Percentiles rank a stretch among this genome's conserved stretches.
Evolutionary conservation across 2,797 vertebrate species (phyloP).

Genomic region (Myotis planiceps): DNA sequence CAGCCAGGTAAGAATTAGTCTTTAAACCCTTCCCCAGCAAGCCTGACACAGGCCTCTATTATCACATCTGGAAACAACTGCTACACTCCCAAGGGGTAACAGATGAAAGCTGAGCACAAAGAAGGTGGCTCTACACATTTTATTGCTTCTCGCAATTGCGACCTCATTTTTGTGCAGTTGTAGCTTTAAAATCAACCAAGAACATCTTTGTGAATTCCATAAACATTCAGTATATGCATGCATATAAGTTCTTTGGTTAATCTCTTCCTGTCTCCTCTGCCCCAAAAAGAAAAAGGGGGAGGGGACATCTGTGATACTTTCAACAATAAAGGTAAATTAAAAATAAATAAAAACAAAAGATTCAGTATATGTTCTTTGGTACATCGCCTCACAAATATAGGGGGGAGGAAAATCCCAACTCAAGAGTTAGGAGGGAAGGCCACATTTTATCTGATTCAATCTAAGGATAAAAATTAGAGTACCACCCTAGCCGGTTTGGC

Average conservation of each 20-base stretch:
- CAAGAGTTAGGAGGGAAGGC: not conserved
- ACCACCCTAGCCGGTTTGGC: not conserved
- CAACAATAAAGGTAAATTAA: no score
- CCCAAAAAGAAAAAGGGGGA: no score
- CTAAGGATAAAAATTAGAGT: not conserved
- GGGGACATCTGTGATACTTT: no score
- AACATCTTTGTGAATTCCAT: not conserved
- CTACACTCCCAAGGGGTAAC: not conserved
- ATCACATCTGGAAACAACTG: constrained; percentile 58
- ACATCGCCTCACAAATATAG: not conserved
- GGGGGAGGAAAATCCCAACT: not conserved
- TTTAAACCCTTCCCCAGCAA: not conserved
- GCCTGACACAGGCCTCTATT: not conserved
- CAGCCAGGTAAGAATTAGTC: not conserved
- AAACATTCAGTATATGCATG: not conserved
- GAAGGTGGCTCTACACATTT: not conserved
- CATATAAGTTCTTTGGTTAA: not conserved
- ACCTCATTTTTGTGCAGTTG: not conserved
- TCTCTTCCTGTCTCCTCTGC: no score
- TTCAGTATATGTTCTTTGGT: not conserved
- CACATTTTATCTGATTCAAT: not conserved
- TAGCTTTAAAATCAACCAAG: constrained; percentile 31
- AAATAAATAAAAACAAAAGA: not conserved
- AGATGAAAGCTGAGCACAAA: not conserved
- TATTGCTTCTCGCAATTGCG: not conserved